Conservation (phyloP, 2,797 vertebrate species). For the Gadopsis marmoratus region DNA sequence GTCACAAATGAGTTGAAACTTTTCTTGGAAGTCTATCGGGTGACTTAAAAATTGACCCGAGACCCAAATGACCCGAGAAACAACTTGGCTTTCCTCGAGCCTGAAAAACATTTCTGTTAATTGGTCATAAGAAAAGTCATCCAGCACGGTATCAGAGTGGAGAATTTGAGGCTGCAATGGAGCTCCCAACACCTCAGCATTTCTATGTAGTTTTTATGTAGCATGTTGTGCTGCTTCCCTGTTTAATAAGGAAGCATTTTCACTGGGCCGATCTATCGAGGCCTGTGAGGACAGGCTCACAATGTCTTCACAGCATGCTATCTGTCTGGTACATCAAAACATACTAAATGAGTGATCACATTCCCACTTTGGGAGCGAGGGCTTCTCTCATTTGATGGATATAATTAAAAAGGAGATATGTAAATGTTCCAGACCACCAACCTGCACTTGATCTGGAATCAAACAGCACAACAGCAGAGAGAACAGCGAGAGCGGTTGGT, state of each 20-base stretch:
- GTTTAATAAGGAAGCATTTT: slow-evolving; percentile 22
- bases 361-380: slow-evolving; percentile 27
- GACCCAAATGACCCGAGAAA: not conserved
- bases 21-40: not conserved
- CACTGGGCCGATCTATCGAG: slow-evolving; percentile 39
- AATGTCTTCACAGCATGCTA: slow-evolving; percentile 62
- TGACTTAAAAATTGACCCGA: not conserved
- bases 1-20: not conserved
- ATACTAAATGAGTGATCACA: slow-evolving; percentile 53
- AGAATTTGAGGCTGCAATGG: not conserved
- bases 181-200: not conserved
- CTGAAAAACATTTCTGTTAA: not conserved
- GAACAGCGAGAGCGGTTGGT: slow-evolving; percentile 37
- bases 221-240: not conserved
- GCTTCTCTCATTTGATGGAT: slow-evolving; percentile 42
- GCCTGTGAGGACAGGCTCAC: slow-evolving; percentile 40
- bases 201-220: not conserved
- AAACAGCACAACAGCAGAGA: slow-evolving; percentile 39
- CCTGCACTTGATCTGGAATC: slow-evolving; percentile 51
- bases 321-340: slow-evolving; percentile 35
- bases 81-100: not conserved
- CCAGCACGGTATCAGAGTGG: not conserved
- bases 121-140: not conserved
- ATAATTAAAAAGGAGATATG: slow-evolving; percentile 51
- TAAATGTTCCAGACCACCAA: slow-evolving; percentile 65